Evolutionary conservation across 2,797 vertebrate genomes (phyloP).

Genomic region (Sciurus carolinensis): DNA sequence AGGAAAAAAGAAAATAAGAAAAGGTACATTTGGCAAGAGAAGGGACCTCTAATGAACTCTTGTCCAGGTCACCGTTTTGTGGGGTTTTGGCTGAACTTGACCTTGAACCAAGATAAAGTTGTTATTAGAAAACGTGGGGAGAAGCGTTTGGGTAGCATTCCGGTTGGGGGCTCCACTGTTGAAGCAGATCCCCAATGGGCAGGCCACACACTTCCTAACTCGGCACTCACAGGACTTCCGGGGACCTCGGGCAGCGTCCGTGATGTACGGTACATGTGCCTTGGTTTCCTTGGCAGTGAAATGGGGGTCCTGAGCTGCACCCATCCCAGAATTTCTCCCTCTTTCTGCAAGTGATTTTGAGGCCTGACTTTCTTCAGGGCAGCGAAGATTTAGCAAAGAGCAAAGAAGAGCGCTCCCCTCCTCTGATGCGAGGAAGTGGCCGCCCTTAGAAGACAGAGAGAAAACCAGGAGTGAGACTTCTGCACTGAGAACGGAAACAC

Average conservation of each 20-base stretch:
- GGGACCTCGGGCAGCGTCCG: not conserved
- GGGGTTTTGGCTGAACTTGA: not conserved
- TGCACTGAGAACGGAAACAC: too few relatives aligned
- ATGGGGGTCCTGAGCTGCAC: not conserved
- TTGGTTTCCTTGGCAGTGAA: not conserved
- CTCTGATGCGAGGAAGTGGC: not conserved
- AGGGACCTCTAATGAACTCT: not conserved
- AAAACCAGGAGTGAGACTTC: too few relatives aligned
- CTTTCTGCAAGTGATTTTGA: not conserved
- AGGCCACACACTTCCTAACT: not conserved
- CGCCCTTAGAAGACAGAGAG: not conserved
- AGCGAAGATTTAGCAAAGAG: not conserved
- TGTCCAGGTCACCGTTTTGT: not conserved
- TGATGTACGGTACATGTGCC: not conserved
- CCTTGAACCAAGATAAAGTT: not conserved
- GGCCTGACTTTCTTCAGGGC: not conserved
- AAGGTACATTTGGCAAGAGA: not conserved
- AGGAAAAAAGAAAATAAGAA: not conserved
- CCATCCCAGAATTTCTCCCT: not conserved
- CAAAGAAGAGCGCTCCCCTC: not conserved
- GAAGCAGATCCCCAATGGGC: not conserved
- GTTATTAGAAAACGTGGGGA: not conserved
- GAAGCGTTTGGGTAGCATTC: not conserved
- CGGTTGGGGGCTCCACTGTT: accelerated
- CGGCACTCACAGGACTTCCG: too few relatives aligned